These are phyloP conservation scores for Deroplatys truncata DNA, from an alignment of 2,888 invertebrate genomes.

Conservation along the genomic window DNA sequence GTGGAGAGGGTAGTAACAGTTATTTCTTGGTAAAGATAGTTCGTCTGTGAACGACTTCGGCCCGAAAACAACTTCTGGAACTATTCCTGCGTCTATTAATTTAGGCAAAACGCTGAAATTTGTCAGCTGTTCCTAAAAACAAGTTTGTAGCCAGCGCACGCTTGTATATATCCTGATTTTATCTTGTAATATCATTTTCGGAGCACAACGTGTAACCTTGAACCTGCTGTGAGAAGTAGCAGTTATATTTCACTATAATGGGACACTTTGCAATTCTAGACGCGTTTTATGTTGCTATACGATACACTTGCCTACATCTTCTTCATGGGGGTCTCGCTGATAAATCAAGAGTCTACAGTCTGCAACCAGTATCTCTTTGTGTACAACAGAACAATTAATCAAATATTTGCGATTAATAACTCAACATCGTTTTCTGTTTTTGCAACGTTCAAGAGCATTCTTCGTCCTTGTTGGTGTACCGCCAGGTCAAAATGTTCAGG, in stretches of 20 bases:
- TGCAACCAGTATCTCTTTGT: not conserved
- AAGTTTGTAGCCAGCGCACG: no score
- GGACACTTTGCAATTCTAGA: not conserved
- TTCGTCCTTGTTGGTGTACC: no score
- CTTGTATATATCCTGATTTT: not conserved
- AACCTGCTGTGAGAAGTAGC: not conserved
- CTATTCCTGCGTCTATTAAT: no score
- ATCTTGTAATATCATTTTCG: not conserved
- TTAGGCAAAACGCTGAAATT: no score
- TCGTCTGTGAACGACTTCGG: no score
- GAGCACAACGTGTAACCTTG: not conserved
- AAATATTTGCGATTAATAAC: not conserved
- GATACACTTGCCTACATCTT: not conserved
- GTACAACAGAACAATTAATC: not conserved
- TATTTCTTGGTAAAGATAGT: no score
- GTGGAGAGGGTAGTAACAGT: no score
- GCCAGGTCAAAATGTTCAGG: no score
- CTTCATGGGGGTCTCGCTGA: not conserved
- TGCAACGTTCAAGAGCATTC: not conserved
- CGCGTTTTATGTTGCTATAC: not conserved
- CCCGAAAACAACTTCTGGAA: no score
- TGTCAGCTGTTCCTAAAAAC: no score
- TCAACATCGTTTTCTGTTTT: not conserved
- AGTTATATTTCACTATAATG: not conserved
- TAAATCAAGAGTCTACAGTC: not conserved